Base-by-base conservation (phyloP, 2,888 invertebrate genomes). In the Parascotia fuliginaria region DNA sequence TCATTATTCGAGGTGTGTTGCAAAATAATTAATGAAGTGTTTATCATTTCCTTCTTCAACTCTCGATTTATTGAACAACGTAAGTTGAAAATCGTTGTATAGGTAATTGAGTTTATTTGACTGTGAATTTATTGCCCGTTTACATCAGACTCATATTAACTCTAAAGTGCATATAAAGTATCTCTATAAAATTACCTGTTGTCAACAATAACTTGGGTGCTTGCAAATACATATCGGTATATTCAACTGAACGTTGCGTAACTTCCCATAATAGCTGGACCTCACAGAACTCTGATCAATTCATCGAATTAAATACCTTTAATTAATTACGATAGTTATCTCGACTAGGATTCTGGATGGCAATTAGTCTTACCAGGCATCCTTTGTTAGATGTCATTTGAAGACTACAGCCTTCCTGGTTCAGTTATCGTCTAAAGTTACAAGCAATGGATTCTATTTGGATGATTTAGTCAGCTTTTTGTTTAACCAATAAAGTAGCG, bases 271-370 rank as follows among this genome's bases (percentile, higher is more conserved):
- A 42, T 47, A 68, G 57, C 46, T 39, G 45, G 86, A 85, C 85
- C 86, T 65, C 86, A 88, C 87, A 81, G 75, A 69, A 61, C 57
- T 74, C 73, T 75, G 76, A 83, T 82, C 79, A 81, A 81, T 84
- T 80, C 76, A 70, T 75, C 71, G 80, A 80, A 82, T 81, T 85
- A 84, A 86, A 85, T 84, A 77, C 70, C 68, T 75, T 75, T 88
- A 87, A 90, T 89, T 89, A 89, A 87, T 89, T 87, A 83, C 78
- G 83, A 82, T 85, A 55, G 75, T 74, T 81, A 89, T 89, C 87
- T 75, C 53, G 64, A 64, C 61, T 72, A 73, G 64, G 69, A 71
- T 57, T 73, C 65, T 69, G 58, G 62, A 62, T 66, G 68, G 84
- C 81, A 87, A 87, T 87, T 87, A 85, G 84, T 83, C 77, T 73